Base-by-base conservation (phyloP, 1,140 invertebrate genomes). In the Nasonia longicornis region DNA sequence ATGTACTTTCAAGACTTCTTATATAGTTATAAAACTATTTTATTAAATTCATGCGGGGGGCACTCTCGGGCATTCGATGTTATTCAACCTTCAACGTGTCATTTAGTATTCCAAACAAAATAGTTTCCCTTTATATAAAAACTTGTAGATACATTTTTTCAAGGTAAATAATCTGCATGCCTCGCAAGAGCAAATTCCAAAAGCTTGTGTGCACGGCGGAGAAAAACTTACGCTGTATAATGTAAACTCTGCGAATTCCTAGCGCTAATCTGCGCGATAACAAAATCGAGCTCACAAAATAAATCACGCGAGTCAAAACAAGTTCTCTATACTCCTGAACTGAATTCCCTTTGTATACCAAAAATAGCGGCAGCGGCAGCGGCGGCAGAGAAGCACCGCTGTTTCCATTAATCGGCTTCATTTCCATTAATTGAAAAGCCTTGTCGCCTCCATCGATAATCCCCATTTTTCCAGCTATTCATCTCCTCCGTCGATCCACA, bases 401-500 rank as follows among this genome's bases (percentile, higher is more conserved):
- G 26, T 67, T 67, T n/a, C 64, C 29, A 67, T 67, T 67, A 26
- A 67, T 20, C 16, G 20, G 20, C 14, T 58, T 67, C 26, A 67
- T 67, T 67, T 67, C 22, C 66, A 67, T 67, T 31, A 31, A 31
- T 67, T 26, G 66, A 31, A 67, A 67, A 67, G 31, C 26, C 66
- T 7, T 11, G 52, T n/a, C 16, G 52, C 20, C 52, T 58, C 52
- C 7, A 58, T 58, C 52, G n/a, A 58, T 58, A 58, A 58, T 58
- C 52, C 52, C 6, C 20, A 58, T n/a, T 58, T 58, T 58, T 58
- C 2, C 16, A 4, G 3, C 16, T n/a, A 58, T 58, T 58, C 52
- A 58, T 58, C 52, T 58, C 20, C 52, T 20, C 52, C 52, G 52
- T 3, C 52, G 52, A 58, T 58, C 1, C 20, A 16, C 14, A 26